Evolutionary conservation across 2,888 invertebrate species (phyloP), one percentile per base, ranked within the genome.

Genomic region (Glaucopsyche alexis): DNA sequence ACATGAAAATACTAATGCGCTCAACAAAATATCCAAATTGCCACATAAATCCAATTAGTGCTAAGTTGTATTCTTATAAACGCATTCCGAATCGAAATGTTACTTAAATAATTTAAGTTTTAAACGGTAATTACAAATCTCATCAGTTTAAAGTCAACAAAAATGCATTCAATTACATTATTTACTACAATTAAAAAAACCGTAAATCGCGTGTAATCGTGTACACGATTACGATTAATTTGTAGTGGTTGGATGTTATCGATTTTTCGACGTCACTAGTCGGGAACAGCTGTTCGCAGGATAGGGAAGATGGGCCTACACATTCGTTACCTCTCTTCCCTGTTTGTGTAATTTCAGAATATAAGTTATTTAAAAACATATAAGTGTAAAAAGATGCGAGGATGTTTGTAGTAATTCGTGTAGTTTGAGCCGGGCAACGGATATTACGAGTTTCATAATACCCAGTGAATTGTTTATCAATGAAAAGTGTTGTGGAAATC

Each of bases 221-320:
- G 47, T 69, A 49, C 14, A 49, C 16, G 19, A 49, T 69, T 69
- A 69, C 76, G 74, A 73, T 74, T 72, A 60, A 75, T 49, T 60
- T 75, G 66, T 70, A 64, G 52, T 47, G 73, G 82, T 80, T 82
- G 83, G 83, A 82, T 80, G 83, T 81, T 91, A 92, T 91, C 85
- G 92, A 91, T 91, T 91, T 85, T 83, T 83, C 77, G 81, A 81
- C 85, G 80, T 84, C 84, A 85, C 83, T 82, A 82, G 75, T 81
- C 82, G 80, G 81, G 80, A 90, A 89, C 92, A 93, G 92, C 92
- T 93, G 92, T 87, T 91, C 85, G 81, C 80, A 83, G 83, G 85
- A 86, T 84, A 81, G 85, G 85, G 82, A 85, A 84, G 82, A 69
- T 67, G 47, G 13, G 45, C 69, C 29, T 69, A 69, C 69, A 60